Base-by-base conservation (phyloP, 2,888 invertebrate genomes). In the Caenorhabditis uteleia region DNA sequence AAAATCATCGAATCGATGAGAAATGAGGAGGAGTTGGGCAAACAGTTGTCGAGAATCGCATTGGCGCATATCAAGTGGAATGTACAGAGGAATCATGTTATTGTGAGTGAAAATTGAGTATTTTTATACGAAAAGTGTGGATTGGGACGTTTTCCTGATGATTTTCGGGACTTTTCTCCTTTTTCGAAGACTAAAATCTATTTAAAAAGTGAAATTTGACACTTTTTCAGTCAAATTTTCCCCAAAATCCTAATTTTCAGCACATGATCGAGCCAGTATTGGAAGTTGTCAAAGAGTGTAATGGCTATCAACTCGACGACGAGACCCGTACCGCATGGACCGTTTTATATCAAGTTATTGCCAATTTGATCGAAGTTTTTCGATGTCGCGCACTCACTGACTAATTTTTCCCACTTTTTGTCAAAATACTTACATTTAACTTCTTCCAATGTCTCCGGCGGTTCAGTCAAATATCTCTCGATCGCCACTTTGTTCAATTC, bases 1-100 rank as follows among this genome's bases (percentile, higher is more conserved):
- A 60, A 57, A 20, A 80, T 80, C 36, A 80, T 80, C 49, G 58
- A 78, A 26, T 70, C 77, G 12, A 77, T 79, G 76, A 72, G 80
- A 46, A 66, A 80, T 40, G 74, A 77, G 25, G 70, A 64, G 7
- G 57, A 69, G 18, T 40, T 80, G 45, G 59, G 57, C 2, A 53
- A 64, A 14, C 70, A 75, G 26, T 64, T 80, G 40, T 59, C 69
- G 10, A 33, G 70, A 40, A 80, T 80, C 27, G 79, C 80, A 14
- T 49, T 59, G 7, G 77, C 80, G 8, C 80, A 80, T 51, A 75
- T 80, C 38, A 80, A 80, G 46, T 79, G 80, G 79, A 74, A 75
- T 57, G 74, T 80, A 23, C 77, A 79, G 48, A 64, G 75, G 34
- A 61, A 68, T 29, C 80, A 80, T 45, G 57, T 80, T 25, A 67